Conservation (phyloP, 2,797 vertebrate genomes). For the Podarcis siculus region DNA sequence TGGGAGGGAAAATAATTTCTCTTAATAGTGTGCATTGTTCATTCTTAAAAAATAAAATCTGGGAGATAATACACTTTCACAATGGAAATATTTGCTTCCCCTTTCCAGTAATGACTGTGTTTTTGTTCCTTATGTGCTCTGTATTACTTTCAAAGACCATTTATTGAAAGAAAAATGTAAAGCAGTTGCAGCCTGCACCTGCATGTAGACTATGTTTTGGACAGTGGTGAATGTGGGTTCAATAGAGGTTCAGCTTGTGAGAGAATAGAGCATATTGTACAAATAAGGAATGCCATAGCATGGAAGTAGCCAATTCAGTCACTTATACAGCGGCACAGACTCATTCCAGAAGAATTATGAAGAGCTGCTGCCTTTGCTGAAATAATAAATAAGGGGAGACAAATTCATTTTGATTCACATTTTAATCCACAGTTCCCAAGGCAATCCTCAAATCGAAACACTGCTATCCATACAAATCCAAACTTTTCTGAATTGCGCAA, state of each 20-base stretch:
- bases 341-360: constrained; percentile 6
- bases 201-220: constrained; percentile 32
- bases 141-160: constrained; percentile 26
- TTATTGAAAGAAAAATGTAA: constrained; percentile 28
- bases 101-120: background rate
- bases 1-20: background rate
- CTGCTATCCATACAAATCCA: no score
- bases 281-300: constrained; percentile 15
- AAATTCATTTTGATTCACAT: no score
- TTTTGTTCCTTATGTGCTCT: background rate
- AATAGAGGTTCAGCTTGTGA: constrained; percentile 27
- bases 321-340: constrained; percentile 22
- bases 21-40: background rate
- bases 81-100: background rate
- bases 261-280: constrained; percentile 33
- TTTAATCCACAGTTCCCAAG: background rate
- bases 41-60: background rate
- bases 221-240: constrained; percentile 40
- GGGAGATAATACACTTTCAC: background rate
- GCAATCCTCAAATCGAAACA: no score
- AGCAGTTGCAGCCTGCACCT: constrained; percentile 18
- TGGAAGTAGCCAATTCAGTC: constrained; percentile 8
- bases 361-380: background rate
- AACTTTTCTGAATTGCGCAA: no score
- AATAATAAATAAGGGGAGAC: constrained; percentile 2